Base-by-base conservation (phyloP, 2,113 vertebrate species). In the Tachycineta bicolor region DNA sequence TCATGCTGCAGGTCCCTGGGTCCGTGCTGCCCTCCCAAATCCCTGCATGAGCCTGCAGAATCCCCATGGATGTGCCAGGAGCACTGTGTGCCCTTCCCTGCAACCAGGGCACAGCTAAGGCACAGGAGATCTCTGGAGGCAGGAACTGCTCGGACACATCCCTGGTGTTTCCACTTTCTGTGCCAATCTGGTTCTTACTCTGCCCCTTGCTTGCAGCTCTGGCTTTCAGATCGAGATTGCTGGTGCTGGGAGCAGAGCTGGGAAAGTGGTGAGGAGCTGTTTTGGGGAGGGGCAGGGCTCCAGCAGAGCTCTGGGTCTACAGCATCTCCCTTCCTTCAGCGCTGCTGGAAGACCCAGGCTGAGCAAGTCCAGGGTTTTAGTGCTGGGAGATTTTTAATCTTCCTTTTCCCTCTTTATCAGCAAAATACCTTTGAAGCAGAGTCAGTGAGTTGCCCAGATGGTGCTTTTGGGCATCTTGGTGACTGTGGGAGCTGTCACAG, bases 51-150 rank as follows among this genome's bases (percentile, higher is more conserved):
- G 69, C 8, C 47, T 53, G 68, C 33, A 46, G 39, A 13, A 43
- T n/a, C n/a, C 64, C 64, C 26, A 8, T 2, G 8, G 69, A 19
- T 9, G 11, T 11, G 41, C 49, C 6, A 9, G n/a, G 47, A 82
- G 79, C 63, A 15, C 24, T 0, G 0, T 0, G 24, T 34, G 47
- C 67, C 14, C 0, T 28, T 9, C 65, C 39, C 44, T 4, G 25
- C 55, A 7, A 46, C 3, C 3, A 28, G 26, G 56, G 21, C 7
- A 15, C 6, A 2, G 24, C 50, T 26, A 5, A 24, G 39, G 43
- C 5, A 3, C n/a, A 11, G n/a, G 22, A 34, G 47, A 19, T 10
- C 18, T 60, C 44, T 8, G 4, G 4, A 12, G 33, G 2, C 7
- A 56, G 19, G 17, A 24, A 6, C 28, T 28, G 18, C 74, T 47